Percentiles rank a stretch among this genome's conserved stretches.
These are phyloP conservation scores for Tenodera sinensis DNA, from an alignment of 2,888 invertebrate genomes.

Conservation along the genomic window DNA sequence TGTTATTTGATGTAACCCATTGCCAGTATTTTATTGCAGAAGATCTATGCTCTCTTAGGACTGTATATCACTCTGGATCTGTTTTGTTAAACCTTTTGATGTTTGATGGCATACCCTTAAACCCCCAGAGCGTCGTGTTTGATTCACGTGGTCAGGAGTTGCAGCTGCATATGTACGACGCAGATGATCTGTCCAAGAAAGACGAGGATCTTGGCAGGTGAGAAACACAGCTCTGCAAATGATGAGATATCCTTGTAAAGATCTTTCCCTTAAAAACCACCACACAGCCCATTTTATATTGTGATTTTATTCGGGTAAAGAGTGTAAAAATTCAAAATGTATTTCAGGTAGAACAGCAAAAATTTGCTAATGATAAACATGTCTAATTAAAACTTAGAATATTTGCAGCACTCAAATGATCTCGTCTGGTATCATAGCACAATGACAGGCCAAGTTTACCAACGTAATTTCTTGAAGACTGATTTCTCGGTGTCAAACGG, in stretches of 20 bases:
- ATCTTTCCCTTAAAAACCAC: not conserved
- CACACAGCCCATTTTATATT: not conserved
- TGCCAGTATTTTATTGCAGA: not conserved
- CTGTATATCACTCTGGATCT: conserved; percentile 9
- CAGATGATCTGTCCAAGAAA: conserved; percentile 75
- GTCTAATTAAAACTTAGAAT: too few relatives aligned
- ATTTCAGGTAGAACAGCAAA: too few relatives aligned
- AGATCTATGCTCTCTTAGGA: not conserved
- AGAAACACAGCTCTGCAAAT: conserved; percentile 39
- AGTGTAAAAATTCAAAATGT: too few relatives aligned
- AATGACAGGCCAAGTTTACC: too few relatives aligned
- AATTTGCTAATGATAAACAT: too few relatives aligned
- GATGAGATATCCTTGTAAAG: not conserved
- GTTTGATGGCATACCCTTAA: conserved; percentile 39
- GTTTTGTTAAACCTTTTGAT: conserved; percentile 37
- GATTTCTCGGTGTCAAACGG: too few relatives aligned
- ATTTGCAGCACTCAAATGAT: too few relatives aligned
- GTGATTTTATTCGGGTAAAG: too few relatives aligned
- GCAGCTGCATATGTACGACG: conserved; percentile 77
- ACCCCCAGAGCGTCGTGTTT: conserved; percentile 43
- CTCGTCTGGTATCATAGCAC: too few relatives aligned
- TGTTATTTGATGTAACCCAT: not conserved
- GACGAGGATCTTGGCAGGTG: conserved; percentile 89
- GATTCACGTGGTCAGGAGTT: conserved; percentile 66
- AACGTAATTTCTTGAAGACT: too few relatives aligned